Evolutionary conservation across 2,888 invertebrate genomes (phyloP), one percentile per base, ranked within the genome.

Genomic region (Acholoe squamosa): DNA sequence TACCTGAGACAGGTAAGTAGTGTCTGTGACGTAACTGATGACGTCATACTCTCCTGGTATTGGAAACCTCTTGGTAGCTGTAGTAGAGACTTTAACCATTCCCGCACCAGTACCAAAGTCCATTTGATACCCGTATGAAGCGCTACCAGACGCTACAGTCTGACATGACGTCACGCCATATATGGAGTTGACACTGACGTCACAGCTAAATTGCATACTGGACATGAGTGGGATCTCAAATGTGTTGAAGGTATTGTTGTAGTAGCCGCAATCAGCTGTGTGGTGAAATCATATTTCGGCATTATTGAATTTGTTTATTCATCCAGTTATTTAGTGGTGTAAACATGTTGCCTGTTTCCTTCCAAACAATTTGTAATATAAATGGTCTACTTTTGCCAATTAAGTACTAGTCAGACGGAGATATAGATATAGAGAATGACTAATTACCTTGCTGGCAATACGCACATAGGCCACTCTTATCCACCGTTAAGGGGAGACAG

Each of bases 101-200:
- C 92, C 94, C 14, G 93, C 93, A 0, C 94, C 94, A 61, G 94
- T 95, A 0, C 93, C 94, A 92, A 94, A 95, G 92, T 95, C 94
- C 90, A 95, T 92, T 16, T 92, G 91, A 89, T 93, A 95, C 31
- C 93, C 93, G 12, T 94, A 92, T 12, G 93, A 91, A 3, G 90
- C 92, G 22, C 89, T 91, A 28, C 84, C 80, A 25, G 31, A 16
- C 88, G 43, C 28, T n/a, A 86, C 34, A 19, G 89, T 80, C 34
- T 34, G 7, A 19, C 28, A 71, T n/a, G n/a, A 61, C 61, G 19
- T n/a, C 61, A 19, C 25, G 80, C 33, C 34, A 34, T 80, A 80
- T 80, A 22, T 3, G 43, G 76, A 76, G 3, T 25, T 80, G 19
- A n/a, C 3, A 19, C 22, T 61, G 61, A 61, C n/a, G n/a, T 61